Percentiles rank a stretch among this genome's conserved stretches.
Conservation (phyloP, 2,888 invertebrate species). For the Caenorhabditis parvicauda region DNA sequence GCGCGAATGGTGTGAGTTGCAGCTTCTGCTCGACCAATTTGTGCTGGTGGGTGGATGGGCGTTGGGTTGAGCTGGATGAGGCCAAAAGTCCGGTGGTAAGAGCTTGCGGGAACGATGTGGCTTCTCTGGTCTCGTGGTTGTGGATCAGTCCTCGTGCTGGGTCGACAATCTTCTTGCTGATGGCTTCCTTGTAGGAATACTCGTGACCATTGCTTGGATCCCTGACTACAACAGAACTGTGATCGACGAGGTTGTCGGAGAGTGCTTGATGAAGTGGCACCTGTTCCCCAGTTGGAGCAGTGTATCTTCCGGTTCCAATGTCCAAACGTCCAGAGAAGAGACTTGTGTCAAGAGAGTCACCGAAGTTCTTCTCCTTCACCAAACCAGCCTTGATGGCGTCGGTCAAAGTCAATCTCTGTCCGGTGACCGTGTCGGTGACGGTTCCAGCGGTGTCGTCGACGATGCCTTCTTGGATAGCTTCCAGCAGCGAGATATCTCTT, state of each 20-base stretch:
- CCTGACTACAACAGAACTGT: conserved; percentile 60
- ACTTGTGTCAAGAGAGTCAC: conserved; percentile 50
- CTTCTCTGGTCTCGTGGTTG: conserved; percentile 63
- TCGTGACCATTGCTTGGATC: conserved; percentile 50
- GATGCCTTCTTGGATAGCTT: conserved; percentile 64
- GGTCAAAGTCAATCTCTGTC: conserved; percentile 63
- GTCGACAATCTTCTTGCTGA: conserved; percentile 41
- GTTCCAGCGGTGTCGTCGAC: conserved; percentile 64
- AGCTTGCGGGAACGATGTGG: conserved; percentile 46
- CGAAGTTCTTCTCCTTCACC: conserved; percentile 56
- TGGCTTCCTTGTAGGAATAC: conserved; percentile 60
- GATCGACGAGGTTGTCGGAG: conserved; percentile 77
- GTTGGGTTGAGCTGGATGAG: conserved; percentile 18
- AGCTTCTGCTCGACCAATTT: conserved; percentile 55
- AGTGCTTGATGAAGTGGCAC: conserved; percentile 81
- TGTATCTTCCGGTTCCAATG: conserved; percentile 74
- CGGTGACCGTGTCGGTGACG: conserved; percentile 65
- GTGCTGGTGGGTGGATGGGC: conserved; percentile 21
- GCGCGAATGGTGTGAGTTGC: conserved; percentile 57
- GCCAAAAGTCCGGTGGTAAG: conserved; percentile 42
- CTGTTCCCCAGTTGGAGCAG: conserved; percentile 78
- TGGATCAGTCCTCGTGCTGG: conserved; percentile 61
- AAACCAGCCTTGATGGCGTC: conserved; percentile 63
- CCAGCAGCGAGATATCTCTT: conserved; percentile 63
- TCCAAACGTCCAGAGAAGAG: conserved; percentile 40